Evolutionary conservation across 2,888 invertebrate genomes (phyloP).

Genomic region (Spatulosminthurus flaviceps): DNA sequence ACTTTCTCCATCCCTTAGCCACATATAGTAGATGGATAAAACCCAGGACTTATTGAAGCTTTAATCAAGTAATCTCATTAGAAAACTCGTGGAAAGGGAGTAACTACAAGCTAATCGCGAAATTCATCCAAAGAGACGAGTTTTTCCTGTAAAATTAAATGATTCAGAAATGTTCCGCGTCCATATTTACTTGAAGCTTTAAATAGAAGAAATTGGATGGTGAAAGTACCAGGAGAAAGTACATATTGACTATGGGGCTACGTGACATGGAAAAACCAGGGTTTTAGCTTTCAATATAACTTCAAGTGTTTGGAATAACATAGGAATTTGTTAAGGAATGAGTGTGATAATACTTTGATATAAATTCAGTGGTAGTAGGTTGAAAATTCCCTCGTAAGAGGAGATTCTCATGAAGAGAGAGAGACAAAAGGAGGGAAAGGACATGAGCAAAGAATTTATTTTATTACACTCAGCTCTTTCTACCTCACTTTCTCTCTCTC

Average conservation of each 20-base stretch:
- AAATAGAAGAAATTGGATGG: not conserved
- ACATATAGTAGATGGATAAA: too few species aligned
- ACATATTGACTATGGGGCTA: too few species aligned
- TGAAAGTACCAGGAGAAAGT: too few species aligned
- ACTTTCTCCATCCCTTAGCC: too few species aligned
- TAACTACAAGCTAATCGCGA: too few species aligned
- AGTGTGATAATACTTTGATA: conserved; percentile 9
- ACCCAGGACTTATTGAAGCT: too few species aligned
- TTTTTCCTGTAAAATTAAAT: not conserved
- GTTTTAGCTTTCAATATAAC: too few species aligned
- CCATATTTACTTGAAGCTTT: not conserved
- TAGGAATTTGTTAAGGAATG: not conserved
- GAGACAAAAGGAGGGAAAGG: not conserved
- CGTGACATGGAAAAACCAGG: too few species aligned
- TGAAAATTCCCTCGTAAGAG: not conserved
- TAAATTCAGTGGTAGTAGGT: not conserved
- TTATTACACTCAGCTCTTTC: not conserved
- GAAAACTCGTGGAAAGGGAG: too few species aligned
- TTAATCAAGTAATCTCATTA: too few species aligned
- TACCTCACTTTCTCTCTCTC: not conserved
- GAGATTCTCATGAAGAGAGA: not conserved
- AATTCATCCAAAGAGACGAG: not conserved
- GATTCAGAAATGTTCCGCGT: not conserved
- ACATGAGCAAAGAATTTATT: conserved; percentile 33
- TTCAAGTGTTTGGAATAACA: too few species aligned